Percentiles rank a stretch among this genome's conserved stretches.
Evolutionary conservation across 2,113 vertebrate genomes (phyloP).

Genomic region (Sinocyclocheilus grahami): DNA sequence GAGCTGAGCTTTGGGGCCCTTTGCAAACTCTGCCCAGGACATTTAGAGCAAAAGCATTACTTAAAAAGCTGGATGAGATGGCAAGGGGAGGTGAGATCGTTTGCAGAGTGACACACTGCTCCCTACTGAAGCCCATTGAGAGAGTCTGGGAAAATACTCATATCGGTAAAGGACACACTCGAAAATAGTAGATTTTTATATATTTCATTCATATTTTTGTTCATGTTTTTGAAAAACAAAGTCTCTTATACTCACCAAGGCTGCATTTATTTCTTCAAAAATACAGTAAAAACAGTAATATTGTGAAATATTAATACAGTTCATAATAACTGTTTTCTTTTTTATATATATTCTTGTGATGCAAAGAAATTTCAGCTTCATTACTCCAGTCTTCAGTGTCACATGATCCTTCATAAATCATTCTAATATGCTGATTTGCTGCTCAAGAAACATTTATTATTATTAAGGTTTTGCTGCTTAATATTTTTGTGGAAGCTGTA

Average conservation of each 20-base stretch:
- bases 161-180: slow-evolving; percentile 58
- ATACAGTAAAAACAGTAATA: not conserved
- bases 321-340: not conserved
- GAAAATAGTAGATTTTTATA: too few species aligned
- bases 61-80: slow-evolving; percentile 58
- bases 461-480: not conserved
- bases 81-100: slow-evolving; percentile 62
- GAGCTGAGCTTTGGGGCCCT: slow-evolving; percentile 74
- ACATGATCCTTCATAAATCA: not conserved
- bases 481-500: not conserved
- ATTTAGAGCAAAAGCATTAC: slow-evolving; percentile 66
- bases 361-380: too few species aligned
- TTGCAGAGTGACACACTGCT: slow-evolving; percentile 75
- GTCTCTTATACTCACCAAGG: not conserved
- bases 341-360: not conserved
- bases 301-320: not conserved
- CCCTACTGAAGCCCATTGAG: slow-evolving; percentile 70
- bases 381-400: too few species aligned
- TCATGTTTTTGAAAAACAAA: too few species aligned
- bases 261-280: not conserved
- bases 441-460: not conserved
- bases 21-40: slow-evolving; percentile 63
- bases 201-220: not conserved
- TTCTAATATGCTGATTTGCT: not conserved
- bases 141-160: slow-evolving; percentile 67